These are phyloP conservation scores for Ectobius pallidus DNA, from an alignment of 2,888 invertebrate species.

Conservation along the genomic window DNA sequence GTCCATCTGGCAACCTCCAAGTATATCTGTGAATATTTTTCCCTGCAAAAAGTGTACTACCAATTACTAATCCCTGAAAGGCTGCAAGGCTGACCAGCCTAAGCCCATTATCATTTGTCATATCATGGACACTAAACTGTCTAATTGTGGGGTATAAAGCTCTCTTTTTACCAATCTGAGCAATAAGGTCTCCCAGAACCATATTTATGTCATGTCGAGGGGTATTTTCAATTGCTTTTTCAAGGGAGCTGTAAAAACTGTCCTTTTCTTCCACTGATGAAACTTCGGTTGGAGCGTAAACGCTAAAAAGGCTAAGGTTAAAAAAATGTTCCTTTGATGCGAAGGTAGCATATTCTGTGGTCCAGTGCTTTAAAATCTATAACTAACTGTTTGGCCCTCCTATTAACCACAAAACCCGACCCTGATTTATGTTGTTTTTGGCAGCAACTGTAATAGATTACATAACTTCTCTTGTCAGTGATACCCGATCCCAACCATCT, in stretches of 20 bases:
- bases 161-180: too few relatives aligned
- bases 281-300: background rate
- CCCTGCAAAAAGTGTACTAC: background rate
- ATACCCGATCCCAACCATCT: too few relatives aligned
- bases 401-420: background rate
- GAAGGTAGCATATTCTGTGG: too few relatives aligned
- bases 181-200: background rate
- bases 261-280: too few relatives aligned
- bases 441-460: background rate
- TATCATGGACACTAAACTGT: background rate
- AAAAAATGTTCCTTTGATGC: background rate
- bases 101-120: background rate
- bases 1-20: too few relatives aligned
- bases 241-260: background rate
- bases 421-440: background rate
- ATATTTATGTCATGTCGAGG: background rate
- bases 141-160: too few relatives aligned
- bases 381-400: background rate
- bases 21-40: too few relatives aligned
- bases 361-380: too few relatives aligned
- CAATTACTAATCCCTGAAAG: background rate
- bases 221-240: background rate
- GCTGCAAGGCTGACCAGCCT: background rate
- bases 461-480: background rate
- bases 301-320: background rate